Conservation (phyloP, 2,797 vertebrate species). For the Glossophaga mutica region DNA sequence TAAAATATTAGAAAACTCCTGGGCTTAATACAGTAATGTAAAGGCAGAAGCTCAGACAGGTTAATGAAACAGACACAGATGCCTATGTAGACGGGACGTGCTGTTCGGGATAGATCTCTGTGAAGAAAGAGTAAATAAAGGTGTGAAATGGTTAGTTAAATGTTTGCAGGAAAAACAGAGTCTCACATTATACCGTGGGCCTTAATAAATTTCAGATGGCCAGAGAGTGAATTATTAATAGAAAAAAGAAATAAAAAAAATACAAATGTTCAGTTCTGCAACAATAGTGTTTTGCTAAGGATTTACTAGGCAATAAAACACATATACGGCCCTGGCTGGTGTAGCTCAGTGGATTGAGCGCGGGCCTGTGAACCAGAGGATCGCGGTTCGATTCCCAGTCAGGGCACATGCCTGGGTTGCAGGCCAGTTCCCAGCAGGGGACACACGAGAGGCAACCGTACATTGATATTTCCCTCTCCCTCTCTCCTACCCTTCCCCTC, state of each 20-base stretch:
- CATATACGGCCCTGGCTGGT: too few relatives aligned
- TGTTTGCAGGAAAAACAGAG: background rate
- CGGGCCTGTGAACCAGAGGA: too few relatives aligned
- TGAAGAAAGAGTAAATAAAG: background rate
- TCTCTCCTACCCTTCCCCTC: too few relatives aligned
- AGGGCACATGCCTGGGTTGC: too few relatives aligned
- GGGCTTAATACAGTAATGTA: background rate
- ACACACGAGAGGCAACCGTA: too few relatives aligned
- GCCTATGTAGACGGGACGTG: background rate
- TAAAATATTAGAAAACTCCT: background rate
- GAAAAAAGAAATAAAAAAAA: background rate
- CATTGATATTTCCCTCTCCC: too few relatives aligned
- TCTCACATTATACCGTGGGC: background rate
- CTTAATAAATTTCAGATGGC: slow-evolving; percentile 27
- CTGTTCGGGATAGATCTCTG: background rate
- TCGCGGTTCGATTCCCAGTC: too few relatives aligned
- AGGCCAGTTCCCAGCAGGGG: too few relatives aligned
- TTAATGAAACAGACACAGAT: background rate
- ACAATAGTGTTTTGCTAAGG: background rate
- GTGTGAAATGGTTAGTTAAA: background rate
- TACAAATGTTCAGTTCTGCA: background rate
- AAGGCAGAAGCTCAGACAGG: background rate
- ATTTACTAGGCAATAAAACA: slow-evolving; percentile 1
- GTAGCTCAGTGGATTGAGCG: too few relatives aligned
- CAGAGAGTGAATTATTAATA: background rate